Percentiles rank a stretch among this genome's conserved stretches.
Conservation (phyloP, 2,797 vertebrate genomes). For the Gouania willdenowi region DNA sequence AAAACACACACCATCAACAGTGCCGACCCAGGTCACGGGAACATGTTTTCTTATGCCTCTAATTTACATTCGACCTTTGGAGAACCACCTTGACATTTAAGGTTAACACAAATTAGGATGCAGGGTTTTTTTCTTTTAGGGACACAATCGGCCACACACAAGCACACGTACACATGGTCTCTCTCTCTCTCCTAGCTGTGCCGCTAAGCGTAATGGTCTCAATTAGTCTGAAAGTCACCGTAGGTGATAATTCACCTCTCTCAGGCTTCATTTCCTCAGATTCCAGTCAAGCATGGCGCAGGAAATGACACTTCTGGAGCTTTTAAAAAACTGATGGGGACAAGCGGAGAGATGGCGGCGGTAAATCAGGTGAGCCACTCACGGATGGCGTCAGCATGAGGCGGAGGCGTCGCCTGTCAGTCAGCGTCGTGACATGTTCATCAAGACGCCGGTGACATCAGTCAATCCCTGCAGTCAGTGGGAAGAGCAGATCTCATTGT, state of each 20-base stretch:
- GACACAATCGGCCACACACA: not conserved
- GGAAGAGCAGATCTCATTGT: conserved; percentile 33
- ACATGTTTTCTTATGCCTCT: conserved; percentile 44
- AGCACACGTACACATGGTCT: not conserved
- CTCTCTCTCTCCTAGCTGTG: not conserved
- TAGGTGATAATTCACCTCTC: conserved; percentile 70
- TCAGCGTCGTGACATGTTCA: conserved; percentile 54
- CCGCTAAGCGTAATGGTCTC: conserved; percentile 56
- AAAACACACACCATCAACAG: conserved; percentile 60
- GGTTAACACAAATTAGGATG: conserved; percentile 66
- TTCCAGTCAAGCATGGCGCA: conserved; percentile 61
- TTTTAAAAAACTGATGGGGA: conserved; percentile 70
- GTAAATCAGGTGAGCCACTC: conserved; percentile 62
- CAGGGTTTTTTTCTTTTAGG: not conserved
- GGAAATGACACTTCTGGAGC: conserved; percentile 75
- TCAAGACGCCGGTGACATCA: conserved; percentile 54
- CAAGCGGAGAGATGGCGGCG: conserved; percentile 46
- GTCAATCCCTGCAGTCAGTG: conserved; percentile 45
- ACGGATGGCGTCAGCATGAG: conserved; percentile 20
- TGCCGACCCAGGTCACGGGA: conserved; percentile 59
- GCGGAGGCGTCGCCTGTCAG: conserved; percentile 37
- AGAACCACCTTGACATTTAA: conserved; percentile 68
- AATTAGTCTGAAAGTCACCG: conserved; percentile 70
- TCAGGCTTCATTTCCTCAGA: conserved; percentile 69
- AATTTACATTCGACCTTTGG: conserved; percentile 64